phyloP scores from a whole-genome alignment of 2,113 vertebrate species.

The Micromys minutus region DNA sequence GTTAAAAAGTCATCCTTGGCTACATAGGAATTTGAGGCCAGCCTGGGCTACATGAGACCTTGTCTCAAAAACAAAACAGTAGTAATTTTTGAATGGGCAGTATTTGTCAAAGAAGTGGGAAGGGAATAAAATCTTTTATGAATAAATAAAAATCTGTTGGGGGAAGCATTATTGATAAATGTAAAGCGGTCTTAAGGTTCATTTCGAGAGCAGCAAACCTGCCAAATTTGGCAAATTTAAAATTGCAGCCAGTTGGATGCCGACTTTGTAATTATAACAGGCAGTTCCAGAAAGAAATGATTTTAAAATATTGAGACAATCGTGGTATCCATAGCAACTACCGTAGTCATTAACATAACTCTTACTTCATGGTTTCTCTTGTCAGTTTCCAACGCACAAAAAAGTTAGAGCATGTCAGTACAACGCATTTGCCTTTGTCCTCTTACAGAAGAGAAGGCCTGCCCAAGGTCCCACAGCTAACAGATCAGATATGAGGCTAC shows the following conservation, averaged over 20 bases:
- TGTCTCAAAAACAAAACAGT: neutral
- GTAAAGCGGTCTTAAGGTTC: constrained; percentile 52
- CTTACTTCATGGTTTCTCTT: constrained; percentile 15
- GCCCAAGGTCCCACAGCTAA: constrained; percentile 5
- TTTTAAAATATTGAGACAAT: constrained; percentile 55
- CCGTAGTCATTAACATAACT: constrained; percentile 46
- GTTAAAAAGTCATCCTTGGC: neutral
- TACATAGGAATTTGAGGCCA: neutral
- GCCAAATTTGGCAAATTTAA: constrained; percentile 50
- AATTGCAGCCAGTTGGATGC: constrained; percentile 20
- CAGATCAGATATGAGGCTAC: constrained; percentile 15
- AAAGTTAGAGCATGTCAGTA: constrained; percentile 8
- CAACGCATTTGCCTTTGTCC: neutral
- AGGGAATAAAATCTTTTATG: constrained; percentile 53
- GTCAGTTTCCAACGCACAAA: constrained; percentile 46
- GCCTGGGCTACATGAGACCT: neutral
- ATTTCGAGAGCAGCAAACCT: constrained; percentile 28
- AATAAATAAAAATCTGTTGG: constrained; percentile 43
- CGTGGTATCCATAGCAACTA: neutral
- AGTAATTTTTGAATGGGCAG: constrained; percentile 53
- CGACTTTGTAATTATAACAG: constrained; percentile 63
- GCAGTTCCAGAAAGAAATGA: constrained; percentile 44
- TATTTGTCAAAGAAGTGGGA: constrained; percentile 54
- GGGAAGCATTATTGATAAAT: constrained; percentile 47
- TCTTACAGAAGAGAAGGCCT: constrained; percentile 52